Percentiles rank a stretch among this genome's conserved stretches.
These are phyloP conservation scores for Cyanoderma ruficeps DNA, from an alignment of 2,113 vertebrate genomes.

Conservation along the genomic window DNA sequence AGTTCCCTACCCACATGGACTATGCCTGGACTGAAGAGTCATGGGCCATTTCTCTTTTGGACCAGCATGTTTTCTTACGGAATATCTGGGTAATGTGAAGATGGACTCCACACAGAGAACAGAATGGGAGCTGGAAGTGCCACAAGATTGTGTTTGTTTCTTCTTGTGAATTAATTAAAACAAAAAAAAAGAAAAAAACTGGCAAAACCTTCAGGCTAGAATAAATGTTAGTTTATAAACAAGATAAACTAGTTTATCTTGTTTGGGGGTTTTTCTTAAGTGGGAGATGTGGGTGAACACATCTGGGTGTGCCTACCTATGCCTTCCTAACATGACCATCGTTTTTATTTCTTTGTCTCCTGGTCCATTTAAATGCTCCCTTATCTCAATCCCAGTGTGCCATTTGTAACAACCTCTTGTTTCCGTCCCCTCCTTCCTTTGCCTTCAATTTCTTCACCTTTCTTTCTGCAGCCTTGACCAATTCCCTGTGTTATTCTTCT, in stretches of 20 bases:
- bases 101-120: neutral
- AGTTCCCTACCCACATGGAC: fast-evolving
- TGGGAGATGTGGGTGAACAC: fast-evolving
- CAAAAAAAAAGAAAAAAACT: neutral
- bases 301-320: neutral
- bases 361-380: neutral
- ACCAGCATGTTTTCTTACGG: neutral
- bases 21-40: neutral
- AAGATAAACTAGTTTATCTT: neutral
- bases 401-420: neutral
- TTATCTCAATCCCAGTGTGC: neutral
- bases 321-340: neutral
- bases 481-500: neutral
- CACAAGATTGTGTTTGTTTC: neutral
- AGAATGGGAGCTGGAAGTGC: neutral
- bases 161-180: neutral
- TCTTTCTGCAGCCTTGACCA: neutral
- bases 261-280: neutral
- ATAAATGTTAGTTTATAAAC: neutral
- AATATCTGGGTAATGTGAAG: fast-evolving
- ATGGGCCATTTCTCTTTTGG: neutral
- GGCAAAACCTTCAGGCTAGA: neutral
- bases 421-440: neutral
- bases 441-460: neutral
- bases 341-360: neutral